A percentile compares a stretch with the other conserved stretches of the same genome.
These are phyloP conservation scores for Festucalex cinctus DNA, from an alignment of 2,113 vertebrate species.

Conservation along the genomic window DNA sequence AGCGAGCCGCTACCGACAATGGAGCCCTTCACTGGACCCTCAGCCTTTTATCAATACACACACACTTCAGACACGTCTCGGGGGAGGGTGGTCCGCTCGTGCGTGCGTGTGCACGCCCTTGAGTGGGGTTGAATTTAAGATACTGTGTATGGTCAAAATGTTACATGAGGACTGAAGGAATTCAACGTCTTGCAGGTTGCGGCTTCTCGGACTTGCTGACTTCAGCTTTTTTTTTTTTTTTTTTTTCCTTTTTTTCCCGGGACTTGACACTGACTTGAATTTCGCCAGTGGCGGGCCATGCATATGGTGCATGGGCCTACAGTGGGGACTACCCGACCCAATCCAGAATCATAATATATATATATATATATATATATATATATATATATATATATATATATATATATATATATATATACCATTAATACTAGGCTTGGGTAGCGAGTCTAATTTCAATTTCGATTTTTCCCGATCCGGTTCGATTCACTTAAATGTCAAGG, in stretches of 20 bases:
- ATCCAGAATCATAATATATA: too few relatives aligned
- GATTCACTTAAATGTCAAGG: too few relatives aligned
- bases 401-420: too few relatives aligned
- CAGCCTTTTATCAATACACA: constrained; percentile 73
- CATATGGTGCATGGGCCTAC: not conserved
- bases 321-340: too few relatives aligned
- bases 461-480: too few relatives aligned
- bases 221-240: constrained; percentile 2
- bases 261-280: not conserved
- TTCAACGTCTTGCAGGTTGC: not conserved
- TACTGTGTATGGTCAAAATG: constrained; percentile 8
- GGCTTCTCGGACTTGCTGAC: not conserved
- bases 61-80: constrained; percentile 16
- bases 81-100: constrained; percentile 19
- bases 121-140: constrained; percentile 10
- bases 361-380: too few relatives aligned
- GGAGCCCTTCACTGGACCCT: constrained; percentile 74
- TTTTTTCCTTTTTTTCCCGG: not conserved
- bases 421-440: too few relatives aligned
- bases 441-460: too few relatives aligned
- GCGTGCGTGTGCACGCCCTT: constrained; percentile 5
- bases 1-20: constrained; percentile 63
- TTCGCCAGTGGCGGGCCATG: not conserved
- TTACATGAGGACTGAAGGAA: not conserved
- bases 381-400: too few relatives aligned